Evolutionary conservation across 2,888 invertebrate species (phyloP).

Genomic region (Blera fallax): DNA sequence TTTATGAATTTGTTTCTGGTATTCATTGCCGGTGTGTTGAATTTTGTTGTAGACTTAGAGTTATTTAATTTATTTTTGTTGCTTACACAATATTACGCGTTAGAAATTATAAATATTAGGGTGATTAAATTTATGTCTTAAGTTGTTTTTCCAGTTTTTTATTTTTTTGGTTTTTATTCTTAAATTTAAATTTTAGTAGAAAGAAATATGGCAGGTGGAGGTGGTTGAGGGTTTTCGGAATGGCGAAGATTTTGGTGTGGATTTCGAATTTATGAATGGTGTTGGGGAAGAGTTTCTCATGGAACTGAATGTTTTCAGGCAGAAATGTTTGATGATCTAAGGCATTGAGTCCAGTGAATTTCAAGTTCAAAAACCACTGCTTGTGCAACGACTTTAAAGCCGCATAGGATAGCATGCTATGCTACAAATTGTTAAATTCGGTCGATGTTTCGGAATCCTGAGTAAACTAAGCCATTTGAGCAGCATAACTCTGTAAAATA

Average conservation of each 20-base stretch:
- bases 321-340: not conserved
- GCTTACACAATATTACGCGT: conserved; percentile 70
- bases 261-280: not conserved
- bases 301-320: not conserved
- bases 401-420: no score
- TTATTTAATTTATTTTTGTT: conserved; percentile 46
- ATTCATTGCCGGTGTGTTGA: conserved; percentile 67
- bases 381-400: no score
- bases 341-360: no score
- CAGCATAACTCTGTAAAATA: no score
- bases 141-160: conserved; percentile 30
- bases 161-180: conserved; percentile 51
- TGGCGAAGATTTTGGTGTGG: not conserved
- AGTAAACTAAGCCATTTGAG: no score
- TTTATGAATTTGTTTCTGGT: conserved; percentile 16
- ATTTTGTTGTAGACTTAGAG: conserved; percentile 68
- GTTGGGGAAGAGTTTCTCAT: no score
- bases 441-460: no score
- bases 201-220: conserved; percentile 52
- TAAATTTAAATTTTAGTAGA: conserved; percentile 65
- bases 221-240: not conserved
- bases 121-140: conserved; percentile 70
- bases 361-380: no score
- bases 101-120: conserved; percentile 68
- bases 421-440: no score